Conservation (phyloP, 2,113 vertebrate species). For the Urocynchramus pylzowi region DNA sequence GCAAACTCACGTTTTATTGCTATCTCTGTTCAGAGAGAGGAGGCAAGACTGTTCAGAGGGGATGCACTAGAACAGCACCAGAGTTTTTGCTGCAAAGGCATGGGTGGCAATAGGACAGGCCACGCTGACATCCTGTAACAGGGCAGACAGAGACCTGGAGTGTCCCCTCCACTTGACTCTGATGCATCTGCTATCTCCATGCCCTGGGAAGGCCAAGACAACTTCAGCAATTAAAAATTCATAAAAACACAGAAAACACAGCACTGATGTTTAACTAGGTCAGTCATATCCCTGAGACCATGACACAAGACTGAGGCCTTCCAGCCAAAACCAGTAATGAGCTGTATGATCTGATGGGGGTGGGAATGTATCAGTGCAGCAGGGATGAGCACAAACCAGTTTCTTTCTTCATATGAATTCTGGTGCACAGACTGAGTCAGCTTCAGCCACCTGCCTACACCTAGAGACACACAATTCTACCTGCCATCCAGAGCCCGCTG, state of each 20-base stretch:
- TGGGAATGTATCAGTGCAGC: not conserved
- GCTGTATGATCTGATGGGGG: not conserved
- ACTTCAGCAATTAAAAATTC: constrained; percentile 9
- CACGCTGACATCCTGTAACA: constrained; percentile 25
- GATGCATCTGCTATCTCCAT: constrained; percentile 1
- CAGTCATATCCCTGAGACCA: not conserved
- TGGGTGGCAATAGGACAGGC: not conserved
- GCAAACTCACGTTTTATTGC: constrained; percentile 31
- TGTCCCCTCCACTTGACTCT: constrained; percentile 1
- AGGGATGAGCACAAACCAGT: not conserved
- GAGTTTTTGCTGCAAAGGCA: constrained; percentile 13
- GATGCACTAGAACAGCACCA: not conserved
- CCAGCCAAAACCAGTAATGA: not conserved
- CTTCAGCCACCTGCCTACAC: not conserved
- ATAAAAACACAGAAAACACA: not conserved
- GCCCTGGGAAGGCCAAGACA: constrained; percentile 27
- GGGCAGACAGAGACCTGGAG: not conserved
- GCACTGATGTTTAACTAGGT: not conserved
- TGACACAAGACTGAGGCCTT: not conserved
- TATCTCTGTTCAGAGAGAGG: constrained; percentile 11
- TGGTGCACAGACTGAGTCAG: not conserved
- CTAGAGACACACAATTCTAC: not conserved
- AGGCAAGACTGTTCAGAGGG: not conserved
- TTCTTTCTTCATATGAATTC: not conserved
- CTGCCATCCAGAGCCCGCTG: not conserved